phyloP scores from a whole-genome alignment of 2,797 vertebrate species.

The Psittacula derbiana region DNA sequence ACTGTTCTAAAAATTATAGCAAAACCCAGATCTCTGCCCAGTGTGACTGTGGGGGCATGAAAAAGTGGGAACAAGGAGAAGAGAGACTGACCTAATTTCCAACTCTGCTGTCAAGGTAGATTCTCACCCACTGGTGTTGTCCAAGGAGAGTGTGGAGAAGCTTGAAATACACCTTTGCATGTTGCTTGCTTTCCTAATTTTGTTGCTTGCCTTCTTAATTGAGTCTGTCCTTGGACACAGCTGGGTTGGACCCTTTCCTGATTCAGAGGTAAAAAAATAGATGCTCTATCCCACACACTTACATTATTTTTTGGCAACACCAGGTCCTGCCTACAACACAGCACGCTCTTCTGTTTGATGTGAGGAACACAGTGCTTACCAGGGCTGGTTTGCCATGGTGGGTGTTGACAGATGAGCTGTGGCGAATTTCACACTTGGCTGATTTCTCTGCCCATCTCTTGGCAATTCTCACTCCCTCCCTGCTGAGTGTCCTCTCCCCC shows the following conservation, averaged over 20 bases:
- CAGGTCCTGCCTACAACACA: neutral
- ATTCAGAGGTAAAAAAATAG: neutral
- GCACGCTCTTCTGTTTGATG: neutral
- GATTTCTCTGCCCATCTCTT: neutral
- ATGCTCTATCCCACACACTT: neutral
- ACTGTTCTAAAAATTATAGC: neutral
- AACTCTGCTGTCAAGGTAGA: neutral
- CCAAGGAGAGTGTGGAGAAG: neutral
- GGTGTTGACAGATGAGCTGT: slow-evolving; percentile 9
- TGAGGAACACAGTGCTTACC: neutral
- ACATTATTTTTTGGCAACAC: neutral
- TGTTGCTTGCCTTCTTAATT: neutral
- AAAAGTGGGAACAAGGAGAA: neutral
- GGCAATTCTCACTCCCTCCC: neutral
- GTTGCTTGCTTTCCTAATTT: neutral
- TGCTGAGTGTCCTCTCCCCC: neutral
- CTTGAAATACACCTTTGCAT: neutral
- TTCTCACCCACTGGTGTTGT: neutral
- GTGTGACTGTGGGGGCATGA: neutral
- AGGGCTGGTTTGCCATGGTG: neutral
- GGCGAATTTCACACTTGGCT: neutral
- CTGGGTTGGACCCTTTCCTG: neutral
- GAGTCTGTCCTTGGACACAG: neutral
- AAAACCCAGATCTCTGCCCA: neutral
- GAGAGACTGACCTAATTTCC: neutral